A percentile compares a stretch with the other conserved stretches of the same genome.
These are phyloP conservation scores for Sitodiplosis mosellana DNA, from an alignment of 1,140 invertebrate species.

Conservation along the genomic window DNA sequence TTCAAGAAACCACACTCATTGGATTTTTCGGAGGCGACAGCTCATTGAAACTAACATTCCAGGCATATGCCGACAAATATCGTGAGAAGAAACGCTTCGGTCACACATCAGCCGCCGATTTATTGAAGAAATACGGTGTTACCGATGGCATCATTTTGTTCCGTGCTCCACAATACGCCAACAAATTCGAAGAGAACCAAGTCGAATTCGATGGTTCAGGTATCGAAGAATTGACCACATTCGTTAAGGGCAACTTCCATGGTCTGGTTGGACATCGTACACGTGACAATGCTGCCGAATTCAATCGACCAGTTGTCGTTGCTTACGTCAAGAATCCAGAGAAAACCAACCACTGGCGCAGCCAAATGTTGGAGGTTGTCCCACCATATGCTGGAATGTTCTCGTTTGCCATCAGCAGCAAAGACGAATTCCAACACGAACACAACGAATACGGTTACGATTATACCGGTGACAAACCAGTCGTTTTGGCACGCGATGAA, in stretches of 20 bases:
- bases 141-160: slow-evolving; percentile 76
- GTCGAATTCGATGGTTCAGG: slow-evolving; percentile 56
- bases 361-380: slow-evolving; percentile 87
- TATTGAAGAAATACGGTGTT: slow-evolving; percentile 57
- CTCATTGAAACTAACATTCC: slow-evolving; percentile 60
- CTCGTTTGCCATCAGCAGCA: slow-evolving; percentile 78
- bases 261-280: slow-evolving; percentile 83
- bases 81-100: slow-evolving; percentile 79
- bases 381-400: slow-evolving; percentile 61
- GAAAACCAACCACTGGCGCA: slow-evolving; percentile 99
- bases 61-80: slow-evolving; percentile 78
- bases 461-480: slow-evolving; percentile 76
- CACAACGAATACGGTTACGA: slow-evolving; percentile 87
- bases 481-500: slow-evolving; percentile 62
- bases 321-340: slow-evolving; percentile 94
- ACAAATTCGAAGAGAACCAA: slow-evolving; percentile 76
- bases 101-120: slow-evolving; percentile 48
- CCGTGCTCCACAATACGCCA: slow-evolving; percentile 70
- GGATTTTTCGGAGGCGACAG: slow-evolving; percentile 71
- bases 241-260: slow-evolving; percentile 67
- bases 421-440: slow-evolving; percentile 85
- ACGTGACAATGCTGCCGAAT: slow-evolving; percentile 66
- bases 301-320: slow-evolving; percentile 74
- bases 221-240: slow-evolving; percentile 52
- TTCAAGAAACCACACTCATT: slow-evolving; percentile 64